Evolutionary conservation across 2,113 vertebrate genomes (phyloP), one percentile per base, ranked within the genome.

Genomic region (Crotalus horridus): DNA sequence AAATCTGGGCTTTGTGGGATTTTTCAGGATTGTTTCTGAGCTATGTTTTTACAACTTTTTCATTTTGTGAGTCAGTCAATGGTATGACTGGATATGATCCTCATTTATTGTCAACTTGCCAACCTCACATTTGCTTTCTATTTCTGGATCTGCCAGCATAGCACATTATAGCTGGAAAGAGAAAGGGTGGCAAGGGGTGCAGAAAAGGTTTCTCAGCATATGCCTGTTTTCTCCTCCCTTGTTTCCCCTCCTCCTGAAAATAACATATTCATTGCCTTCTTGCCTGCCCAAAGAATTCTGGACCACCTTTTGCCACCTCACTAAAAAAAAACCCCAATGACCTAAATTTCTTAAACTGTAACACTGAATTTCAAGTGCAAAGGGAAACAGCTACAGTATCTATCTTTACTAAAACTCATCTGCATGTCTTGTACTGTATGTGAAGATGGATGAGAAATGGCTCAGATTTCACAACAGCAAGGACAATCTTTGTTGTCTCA

Each of bases 101-200:
- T 88, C 89, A 51, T 90, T 92, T 92, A 93, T 58, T 9, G 86
- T 92, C 64, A 15, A 59, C 58, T 91, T 94, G 97, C 97, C 97
- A 96, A 95, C 91, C 93, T 95, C 95, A 95, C 96, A 96, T 96
- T 97, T 95, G 97, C 96, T 96, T 96, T 95, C 96, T 96, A 96
- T 97, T 97, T 97, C 94, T 56, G 96, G 95, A 97, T 96, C 95
- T 94, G 96, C 96, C 96, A 95, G 95, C 95, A 1, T 95, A 95
- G 96, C 97, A 96, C 93, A 97, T 95, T 96, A 94, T 53, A 88
- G 43, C 94, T 92, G 95, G 94, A 95, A 1, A 9, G 6, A 51
- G 92, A 93, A 89, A 48, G 59, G 13, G 20, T 56, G 55, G 55
- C 15, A 56, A 56, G 91, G 93, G 93, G 53, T 69, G 26, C 26